phyloP scores from a whole-genome alignment of 2,113 vertebrate genomes.

The Aptenodytes patagonicus region DNA sequence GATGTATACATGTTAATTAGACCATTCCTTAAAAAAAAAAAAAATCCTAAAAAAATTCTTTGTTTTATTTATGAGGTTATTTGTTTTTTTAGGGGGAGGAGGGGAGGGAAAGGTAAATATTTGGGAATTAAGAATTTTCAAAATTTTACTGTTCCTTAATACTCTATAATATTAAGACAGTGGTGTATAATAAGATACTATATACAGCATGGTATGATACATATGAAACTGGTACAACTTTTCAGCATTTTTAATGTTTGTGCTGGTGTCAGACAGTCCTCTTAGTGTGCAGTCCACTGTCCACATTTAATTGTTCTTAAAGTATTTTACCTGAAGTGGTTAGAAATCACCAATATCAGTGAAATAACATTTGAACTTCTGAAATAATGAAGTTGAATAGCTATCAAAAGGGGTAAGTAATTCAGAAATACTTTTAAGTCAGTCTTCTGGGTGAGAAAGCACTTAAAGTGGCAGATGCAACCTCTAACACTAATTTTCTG shows the following conservation, averaged over 20 bases:
- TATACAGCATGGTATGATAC: background rate
- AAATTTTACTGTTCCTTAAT: background rate
- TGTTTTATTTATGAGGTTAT: background rate
- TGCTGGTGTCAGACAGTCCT: background rate
- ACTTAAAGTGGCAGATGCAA: background rate
- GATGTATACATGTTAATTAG: background rate
- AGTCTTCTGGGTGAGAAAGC: background rate
- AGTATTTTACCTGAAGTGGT: background rate
- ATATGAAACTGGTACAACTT: background rate
- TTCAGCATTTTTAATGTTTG: background rate
- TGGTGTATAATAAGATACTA: background rate
- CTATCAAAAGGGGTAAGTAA: background rate
- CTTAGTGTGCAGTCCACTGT: background rate
- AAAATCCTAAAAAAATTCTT: background rate
- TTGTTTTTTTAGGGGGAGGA: background rate
- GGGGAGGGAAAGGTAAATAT: background rate
- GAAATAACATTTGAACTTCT: background rate
- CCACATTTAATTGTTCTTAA: background rate
- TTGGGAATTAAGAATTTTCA: background rate
- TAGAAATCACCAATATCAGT: background rate
- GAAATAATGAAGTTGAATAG: background rate
- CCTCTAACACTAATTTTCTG: background rate
- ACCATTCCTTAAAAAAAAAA: background rate
- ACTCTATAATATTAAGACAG: background rate
- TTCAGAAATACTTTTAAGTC: background rate